Evolutionary conservation across 2,888 invertebrate species (phyloP), one percentile per base, ranked within the genome.

Genomic region (Pilophorus perplexus): DNA sequence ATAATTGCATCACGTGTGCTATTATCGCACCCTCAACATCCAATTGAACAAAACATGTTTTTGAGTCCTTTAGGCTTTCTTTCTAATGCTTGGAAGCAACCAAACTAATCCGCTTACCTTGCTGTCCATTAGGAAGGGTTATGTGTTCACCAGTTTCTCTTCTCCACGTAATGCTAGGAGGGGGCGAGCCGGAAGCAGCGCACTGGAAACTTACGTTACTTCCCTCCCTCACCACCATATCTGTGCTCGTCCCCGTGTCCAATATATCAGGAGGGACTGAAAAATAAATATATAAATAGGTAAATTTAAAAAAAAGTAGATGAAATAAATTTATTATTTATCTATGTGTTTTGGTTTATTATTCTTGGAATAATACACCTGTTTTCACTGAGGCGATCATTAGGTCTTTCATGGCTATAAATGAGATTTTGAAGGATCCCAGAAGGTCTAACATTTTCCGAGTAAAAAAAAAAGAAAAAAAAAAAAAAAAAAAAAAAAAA

Each of bases 181-280:
- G 80, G 0, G 94, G 94, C 16, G 89, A 87, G 2, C 94, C 92
- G 57, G 89, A 89, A 0, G 93, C 94, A n/a, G 90, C 90, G 76
- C 94, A 95, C 12, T 86, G 82, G 62, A 95, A 80, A 67, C 88
- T 89, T 60, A 93, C 91, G 75, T 91, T 92, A 71, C 87, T 87
- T 25, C 92, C 92, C 78, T 93, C 93, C 28, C 88, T 79, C 12
- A 90, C 91, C 69, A 88, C 86, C 82, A 90, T 88, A 78, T 92
- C 91, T 70, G 89, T 87, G 76, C 90, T 90, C 64, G 90, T 90
- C 50, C 89, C 88, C 75, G 89, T 87, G 79, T 92, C 91, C 76
- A 91, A 79, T 74, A 92, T 91, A 76, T 91, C 90, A 66, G 91
- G 91, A 27, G 91, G 90, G 69, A 91, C 91, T 89, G 80, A 67